Conservation (phyloP, 2,113 vertebrate genomes). For the Monopterus albus region DNA sequence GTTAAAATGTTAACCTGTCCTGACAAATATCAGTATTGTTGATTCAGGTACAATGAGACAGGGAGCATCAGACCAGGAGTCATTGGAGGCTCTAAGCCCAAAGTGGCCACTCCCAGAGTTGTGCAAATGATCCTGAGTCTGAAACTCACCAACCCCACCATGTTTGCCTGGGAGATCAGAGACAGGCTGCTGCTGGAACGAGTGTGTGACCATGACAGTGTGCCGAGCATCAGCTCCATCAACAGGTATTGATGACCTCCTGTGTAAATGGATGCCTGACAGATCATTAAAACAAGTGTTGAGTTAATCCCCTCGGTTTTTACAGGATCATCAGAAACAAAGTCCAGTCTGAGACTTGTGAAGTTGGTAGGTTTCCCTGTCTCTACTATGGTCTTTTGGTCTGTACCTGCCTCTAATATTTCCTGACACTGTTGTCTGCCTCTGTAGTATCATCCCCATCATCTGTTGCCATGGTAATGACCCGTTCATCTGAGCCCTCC, state of each 20-base stretch:
- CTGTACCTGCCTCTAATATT: not conserved
- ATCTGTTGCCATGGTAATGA: conserved; percentile 17
- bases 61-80: conserved; percentile 84
- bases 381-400: not conserved
- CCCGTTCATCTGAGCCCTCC: conserved; percentile 58
- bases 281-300: not conserved
- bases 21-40: conserved; percentile 1
- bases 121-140: conserved; percentile 85
- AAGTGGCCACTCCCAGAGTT: conserved; percentile 86
- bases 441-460: conserved; percentile 33
- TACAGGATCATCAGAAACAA: conserved; percentile 86
- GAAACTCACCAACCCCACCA: conserved; percentile 83
- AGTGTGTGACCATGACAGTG: conserved; percentile 82
- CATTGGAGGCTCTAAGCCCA: conserved; percentile 87
- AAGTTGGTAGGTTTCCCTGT: conserved; percentile 54
- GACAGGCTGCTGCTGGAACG: conserved; percentile 83
- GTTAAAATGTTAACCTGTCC: not conserved
- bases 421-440: conserved; percentile 22
- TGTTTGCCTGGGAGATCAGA: conserved; percentile 88
- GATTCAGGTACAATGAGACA: conserved; percentile 84
- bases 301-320: conserved; percentile 18
- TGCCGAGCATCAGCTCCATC: conserved; percentile 88
- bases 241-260: conserved; percentile 71
- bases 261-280: conserved; percentile 59
- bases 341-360: conserved; percentile 78